Evolutionary conservation across 2,797 vertebrate genomes (phyloP).

Genomic region (Smutsia temminckii): DNA sequence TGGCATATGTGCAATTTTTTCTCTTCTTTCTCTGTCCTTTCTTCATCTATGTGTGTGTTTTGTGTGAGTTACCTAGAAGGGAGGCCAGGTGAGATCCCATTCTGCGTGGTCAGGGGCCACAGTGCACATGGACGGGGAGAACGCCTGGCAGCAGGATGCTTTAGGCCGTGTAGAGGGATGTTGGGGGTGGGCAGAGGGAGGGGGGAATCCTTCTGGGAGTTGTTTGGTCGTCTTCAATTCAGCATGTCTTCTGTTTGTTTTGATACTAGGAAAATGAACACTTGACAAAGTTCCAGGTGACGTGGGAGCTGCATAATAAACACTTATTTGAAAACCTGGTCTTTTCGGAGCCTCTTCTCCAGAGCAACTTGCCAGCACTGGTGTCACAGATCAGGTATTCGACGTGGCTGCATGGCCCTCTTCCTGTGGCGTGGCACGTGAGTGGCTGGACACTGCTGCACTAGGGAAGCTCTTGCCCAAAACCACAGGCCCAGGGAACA

Average conservation of each 20-base stretch:
- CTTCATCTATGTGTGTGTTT: neutral
- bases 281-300: slow-evolving; percentile 98
- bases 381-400: slow-evolving; percentile 95
- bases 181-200: fast-evolving
- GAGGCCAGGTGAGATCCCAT: too few species aligned
- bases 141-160: too few species aligned
- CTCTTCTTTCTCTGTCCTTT: neutral
- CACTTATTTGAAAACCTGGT: slow-evolving; percentile 98
- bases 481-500: neutral
- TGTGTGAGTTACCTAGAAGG: neutral
- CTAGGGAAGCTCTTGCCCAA: neutral
- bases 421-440: neutral
- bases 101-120: neutral
- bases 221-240: neutral
- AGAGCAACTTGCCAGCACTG: slow-evolving; percentile 94
- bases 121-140: too few species aligned
- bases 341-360: slow-evolving; percentile 96
- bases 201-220: neutral
- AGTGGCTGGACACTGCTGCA: neutral
- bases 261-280: slow-evolving; percentile 94
- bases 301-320: slow-evolving; percentile 98
- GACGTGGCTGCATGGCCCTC: neutral
- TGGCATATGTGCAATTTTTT: fast-evolving
- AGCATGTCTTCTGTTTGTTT: neutral
- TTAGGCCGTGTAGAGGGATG: neutral